phyloP scores from a whole-genome alignment of 2,797 vertebrate genomes.

The Leptodactylus fallax region DNA sequence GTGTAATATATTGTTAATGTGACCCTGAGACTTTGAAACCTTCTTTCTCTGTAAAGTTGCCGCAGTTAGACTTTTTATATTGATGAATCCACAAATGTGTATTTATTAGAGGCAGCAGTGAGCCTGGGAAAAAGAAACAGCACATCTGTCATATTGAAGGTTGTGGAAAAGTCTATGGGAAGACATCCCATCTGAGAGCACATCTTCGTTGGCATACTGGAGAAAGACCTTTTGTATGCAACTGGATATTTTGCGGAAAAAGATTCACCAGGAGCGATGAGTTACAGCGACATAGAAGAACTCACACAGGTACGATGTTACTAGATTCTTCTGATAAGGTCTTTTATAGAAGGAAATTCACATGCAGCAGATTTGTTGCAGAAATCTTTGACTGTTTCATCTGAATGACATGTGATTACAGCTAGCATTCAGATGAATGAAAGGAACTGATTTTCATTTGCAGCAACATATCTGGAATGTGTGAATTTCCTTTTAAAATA shows the following conservation, averaged over 20 bases:
- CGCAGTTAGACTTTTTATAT: not conserved
- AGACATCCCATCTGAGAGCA: slow-evolving; percentile 96
- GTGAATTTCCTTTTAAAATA: too few species aligned
- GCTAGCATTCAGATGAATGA: too few species aligned
- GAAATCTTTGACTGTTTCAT: too few species aligned
- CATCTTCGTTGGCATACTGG: slow-evolving; percentile 99
- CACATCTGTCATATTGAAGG: slow-evolving; percentile 99
- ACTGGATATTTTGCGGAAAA: slow-evolving; percentile 99
- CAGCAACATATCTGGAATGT: too few species aligned
- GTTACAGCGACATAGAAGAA: slow-evolving; percentile 95
- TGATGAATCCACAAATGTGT: not conserved
- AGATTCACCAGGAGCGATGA: slow-evolving; percentile 97
- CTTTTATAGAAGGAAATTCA: too few species aligned
- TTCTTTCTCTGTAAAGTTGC: too few species aligned
- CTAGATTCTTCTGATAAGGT: too few species aligned
- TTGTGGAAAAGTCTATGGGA: slow-evolving; percentile 98
- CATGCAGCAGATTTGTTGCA: too few species aligned
- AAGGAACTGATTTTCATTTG: too few species aligned
- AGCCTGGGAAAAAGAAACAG: slow-evolving; percentile 98
- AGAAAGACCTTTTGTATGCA: slow-evolving; percentile 98
- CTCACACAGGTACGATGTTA: slow-evolving; percentile 87
- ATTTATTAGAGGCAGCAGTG: slow-evolving; percentile 86
- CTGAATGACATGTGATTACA: too few species aligned
- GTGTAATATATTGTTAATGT: too few species aligned
- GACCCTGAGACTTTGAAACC: too few species aligned